phyloP scores from a whole-genome alignment of 2,113 vertebrate genomes.

The Eleginops maclovinus region DNA sequence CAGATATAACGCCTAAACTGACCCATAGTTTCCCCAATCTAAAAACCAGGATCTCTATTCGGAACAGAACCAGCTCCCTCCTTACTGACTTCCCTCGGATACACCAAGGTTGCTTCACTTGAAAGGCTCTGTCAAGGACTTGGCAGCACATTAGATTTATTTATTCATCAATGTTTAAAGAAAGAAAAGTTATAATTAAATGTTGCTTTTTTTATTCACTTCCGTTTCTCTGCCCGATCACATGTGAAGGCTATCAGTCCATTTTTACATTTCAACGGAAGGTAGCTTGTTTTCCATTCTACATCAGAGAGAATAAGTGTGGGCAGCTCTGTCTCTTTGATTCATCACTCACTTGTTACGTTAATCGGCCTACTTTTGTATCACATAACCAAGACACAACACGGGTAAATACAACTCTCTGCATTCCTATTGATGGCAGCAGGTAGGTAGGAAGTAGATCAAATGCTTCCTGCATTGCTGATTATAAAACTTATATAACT shows the following conservation, averaged over 20 bases:
- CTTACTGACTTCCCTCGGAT: conserved; percentile 35
- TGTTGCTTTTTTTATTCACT: conserved; percentile 22
- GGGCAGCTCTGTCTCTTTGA: conserved; percentile 5
- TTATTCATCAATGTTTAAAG: conserved; percentile 25
- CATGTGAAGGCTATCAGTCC: conserved; percentile 13
- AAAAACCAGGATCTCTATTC: conserved; percentile 22
- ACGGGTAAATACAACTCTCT: background rate
- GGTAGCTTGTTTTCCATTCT: conserved; percentile 8
- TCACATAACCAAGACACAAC: background rate
- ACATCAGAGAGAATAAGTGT: background rate
- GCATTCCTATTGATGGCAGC: background rate
- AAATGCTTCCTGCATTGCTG: background rate
- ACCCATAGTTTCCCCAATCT: conserved; percentile 37
- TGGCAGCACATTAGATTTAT: conserved; percentile 18
- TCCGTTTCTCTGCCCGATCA: background rate
- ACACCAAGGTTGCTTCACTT: conserved; percentile 48
- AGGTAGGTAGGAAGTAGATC: background rate
- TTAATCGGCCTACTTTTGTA: conserved; percentile 18
- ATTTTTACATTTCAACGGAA: conserved; percentile 11
- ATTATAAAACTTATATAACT: background rate
- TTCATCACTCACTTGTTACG: conserved; percentile 2
- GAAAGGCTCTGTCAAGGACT: conserved; percentile 57
- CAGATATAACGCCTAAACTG: conserved; percentile 52
- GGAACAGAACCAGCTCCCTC: conserved; percentile 22
- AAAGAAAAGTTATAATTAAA: background rate